Conservation (phyloP, 2,888 invertebrate species). For the Rhyacophila evoluta region DNA sequence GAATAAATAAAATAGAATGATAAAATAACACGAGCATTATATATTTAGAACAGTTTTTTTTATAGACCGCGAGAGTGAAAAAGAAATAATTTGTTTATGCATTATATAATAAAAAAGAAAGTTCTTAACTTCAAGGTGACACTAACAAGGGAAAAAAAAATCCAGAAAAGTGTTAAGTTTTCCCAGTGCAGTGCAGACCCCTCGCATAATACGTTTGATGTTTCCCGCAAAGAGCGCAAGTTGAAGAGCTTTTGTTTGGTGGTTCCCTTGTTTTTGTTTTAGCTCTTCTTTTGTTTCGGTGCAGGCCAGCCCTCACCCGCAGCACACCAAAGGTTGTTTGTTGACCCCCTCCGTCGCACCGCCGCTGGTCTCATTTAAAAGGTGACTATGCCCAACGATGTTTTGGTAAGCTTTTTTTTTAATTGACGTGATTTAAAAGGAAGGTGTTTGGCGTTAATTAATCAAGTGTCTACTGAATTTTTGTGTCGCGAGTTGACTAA, state of each 20-base stretch:
- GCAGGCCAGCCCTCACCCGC: not conserved
- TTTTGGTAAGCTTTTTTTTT: not conserved
- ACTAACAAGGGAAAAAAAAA: not conserved
- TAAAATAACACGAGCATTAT: not conserved
- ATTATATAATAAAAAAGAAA: no score
- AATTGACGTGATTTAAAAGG: slow-evolving; percentile 14
- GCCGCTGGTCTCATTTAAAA: not conserved
- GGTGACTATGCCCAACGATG: not conserved
- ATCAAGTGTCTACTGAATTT: slow-evolving; percentile 2
- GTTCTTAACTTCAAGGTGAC: no score
- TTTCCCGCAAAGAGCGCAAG: slow-evolving; percentile 26
- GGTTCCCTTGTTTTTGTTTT: slow-evolving; percentile 41
- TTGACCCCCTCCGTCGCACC: not conserved
- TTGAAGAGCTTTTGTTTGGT: slow-evolving; percentile 34
- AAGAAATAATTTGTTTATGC: no score
- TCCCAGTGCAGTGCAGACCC: slow-evolving; percentile 15
- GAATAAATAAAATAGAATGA: not conserved
- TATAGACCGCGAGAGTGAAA: no score
- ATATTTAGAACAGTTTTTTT: no score
- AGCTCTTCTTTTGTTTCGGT: not conserved
- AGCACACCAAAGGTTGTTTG: not conserved
- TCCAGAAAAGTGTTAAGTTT: not conserved
- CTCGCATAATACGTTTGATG: slow-evolving; percentile 31
- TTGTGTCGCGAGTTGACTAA: not conserved
- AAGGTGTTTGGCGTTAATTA: slow-evolving; percentile 16